A percentile compares a stretch with the other conserved stretches of the same genome.
Evolutionary conservation across 1,140 invertebrate genomes (phyloP).

Genomic region (Brachionus rubens): DNA sequence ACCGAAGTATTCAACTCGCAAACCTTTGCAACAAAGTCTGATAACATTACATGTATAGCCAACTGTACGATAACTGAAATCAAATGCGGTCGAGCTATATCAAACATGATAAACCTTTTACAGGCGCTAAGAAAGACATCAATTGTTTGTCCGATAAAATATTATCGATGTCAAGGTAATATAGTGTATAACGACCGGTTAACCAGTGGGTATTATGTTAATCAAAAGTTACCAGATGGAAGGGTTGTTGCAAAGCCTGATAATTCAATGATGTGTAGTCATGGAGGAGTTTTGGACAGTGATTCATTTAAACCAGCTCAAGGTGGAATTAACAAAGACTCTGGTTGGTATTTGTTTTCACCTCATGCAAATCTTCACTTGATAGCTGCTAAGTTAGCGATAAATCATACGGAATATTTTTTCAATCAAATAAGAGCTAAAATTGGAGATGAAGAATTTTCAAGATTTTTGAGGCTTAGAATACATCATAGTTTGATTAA

Average conservation of each 20-base stretch:
- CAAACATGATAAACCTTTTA: neutral
- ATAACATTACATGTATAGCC: neutral
- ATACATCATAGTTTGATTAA: neutral
- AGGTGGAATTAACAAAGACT: constrained; percentile 44
- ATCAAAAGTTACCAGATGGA: neutral
- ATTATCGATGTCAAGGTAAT: constrained; percentile 35
- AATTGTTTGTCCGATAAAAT: constrained; percentile 24
- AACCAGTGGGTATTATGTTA: constrained; percentile 11
- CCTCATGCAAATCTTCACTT: constrained; percentile 21
- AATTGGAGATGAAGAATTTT: constrained; percentile 29
- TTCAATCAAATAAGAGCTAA: constrained; percentile 5
- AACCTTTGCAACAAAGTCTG: neutral
- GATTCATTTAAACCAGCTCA: neutral
- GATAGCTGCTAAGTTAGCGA: constrained; percentile 8
- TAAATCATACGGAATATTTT: constrained; percentile 43
- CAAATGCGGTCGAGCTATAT: neutral
- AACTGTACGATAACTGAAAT: neutral
- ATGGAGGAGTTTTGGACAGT: constrained; percentile 32
- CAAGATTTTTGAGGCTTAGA: neutral
- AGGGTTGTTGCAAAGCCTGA: constrained; percentile 7
- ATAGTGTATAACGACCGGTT: neutral
- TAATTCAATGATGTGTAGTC: neutral
- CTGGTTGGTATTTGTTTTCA: constrained; percentile 4
- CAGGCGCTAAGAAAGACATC: neutral
- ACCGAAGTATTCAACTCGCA: neutral